Base-by-base conservation (phyloP, 2,888 invertebrate genomes). In the Chloromyia formosa region DNA sequence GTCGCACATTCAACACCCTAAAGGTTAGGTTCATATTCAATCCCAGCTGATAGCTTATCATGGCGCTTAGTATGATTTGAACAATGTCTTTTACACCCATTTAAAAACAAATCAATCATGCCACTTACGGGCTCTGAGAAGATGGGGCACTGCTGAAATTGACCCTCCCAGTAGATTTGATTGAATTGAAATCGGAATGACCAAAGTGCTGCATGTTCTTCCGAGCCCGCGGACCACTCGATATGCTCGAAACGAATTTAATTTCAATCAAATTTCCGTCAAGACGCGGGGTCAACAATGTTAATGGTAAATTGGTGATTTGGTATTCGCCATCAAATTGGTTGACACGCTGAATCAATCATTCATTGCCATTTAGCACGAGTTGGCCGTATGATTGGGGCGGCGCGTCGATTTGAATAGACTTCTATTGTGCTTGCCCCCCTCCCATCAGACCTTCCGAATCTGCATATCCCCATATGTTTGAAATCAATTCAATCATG, bases 241-340 rank as follows among this genome's bases (percentile, higher is more conserved):
- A 4, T 23, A 12, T 9, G 1, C 7, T 62, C 42, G 16, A n/a
- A 35, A 18, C 16, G 22, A 62, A 49, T 66, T 66, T 16, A 66
- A 66, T 66, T 62, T 74, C 74, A 74, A 68, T 74, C 68, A 64
- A 76, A 73, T 53, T 73, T 73, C 73, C 56, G 16, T n/a, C 72
- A 45, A 7, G 71, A 49, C 7, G 27, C 27, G 27, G 27, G 75
- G 76, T 76, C 75, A 71, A 61, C 69, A 14, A 73, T 73, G 75
- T 74, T 42, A 76, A 75, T 75, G 74, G 75, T 74, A 45, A 76
- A 75, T 75, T 75, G 58, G 61, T 20, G 56, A 74, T 74, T 61
- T 16, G 49, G 66, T 66, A 66, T 66, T 56, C 20, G 56, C 22
- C 18, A 56, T 20, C 12, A 69, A 69, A 69, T 56, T 69, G 16